These are phyloP conservation scores for Chinchilla lanigera DNA, from an alignment of 2,113 vertebrate species.

Conservation along the genomic window DNA sequence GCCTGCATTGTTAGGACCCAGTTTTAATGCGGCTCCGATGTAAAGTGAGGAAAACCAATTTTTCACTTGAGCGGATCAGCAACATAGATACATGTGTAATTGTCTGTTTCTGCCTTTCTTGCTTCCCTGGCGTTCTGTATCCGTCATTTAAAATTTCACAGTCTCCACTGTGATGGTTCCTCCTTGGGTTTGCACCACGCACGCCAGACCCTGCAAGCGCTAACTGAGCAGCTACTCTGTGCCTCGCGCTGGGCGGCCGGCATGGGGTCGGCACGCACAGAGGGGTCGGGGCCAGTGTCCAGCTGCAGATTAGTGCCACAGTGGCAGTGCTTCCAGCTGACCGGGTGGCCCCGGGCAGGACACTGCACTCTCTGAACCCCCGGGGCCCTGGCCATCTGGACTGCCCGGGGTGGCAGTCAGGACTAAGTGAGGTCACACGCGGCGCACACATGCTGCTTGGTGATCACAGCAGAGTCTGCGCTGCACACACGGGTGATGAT, in stretches of 20 bases:
- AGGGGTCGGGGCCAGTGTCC: fast-evolving
- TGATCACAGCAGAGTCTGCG: background rate
- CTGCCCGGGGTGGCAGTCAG: background rate
- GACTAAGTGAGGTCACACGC: background rate
- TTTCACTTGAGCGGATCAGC: slow-evolving; percentile 54
- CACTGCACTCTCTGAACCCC: background rate
- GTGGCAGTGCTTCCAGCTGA: background rate
- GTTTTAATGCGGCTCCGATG: background rate
- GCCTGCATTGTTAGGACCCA: background rate
- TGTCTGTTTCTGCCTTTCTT: background rate
- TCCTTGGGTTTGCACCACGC: background rate
- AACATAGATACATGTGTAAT: background rate
- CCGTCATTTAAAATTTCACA: slow-evolving; percentile 39
- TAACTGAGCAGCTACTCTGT: slow-evolving; percentile 34
- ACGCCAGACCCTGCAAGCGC: background rate
- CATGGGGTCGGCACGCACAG: fast-evolving
- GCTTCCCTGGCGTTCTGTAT: background rate
- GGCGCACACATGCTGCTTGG: background rate
- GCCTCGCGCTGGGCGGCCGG: background rate
- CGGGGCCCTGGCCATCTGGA: fast-evolving
- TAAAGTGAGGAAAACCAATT: slow-evolving; percentile 41
- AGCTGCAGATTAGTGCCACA: fast-evolving
- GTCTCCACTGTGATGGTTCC: background rate
- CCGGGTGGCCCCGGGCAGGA: background rate
- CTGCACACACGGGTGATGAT: fast-evolving